Conservation (phyloP, 2,888 invertebrate genomes). For the Chironomus riparius region DNA sequence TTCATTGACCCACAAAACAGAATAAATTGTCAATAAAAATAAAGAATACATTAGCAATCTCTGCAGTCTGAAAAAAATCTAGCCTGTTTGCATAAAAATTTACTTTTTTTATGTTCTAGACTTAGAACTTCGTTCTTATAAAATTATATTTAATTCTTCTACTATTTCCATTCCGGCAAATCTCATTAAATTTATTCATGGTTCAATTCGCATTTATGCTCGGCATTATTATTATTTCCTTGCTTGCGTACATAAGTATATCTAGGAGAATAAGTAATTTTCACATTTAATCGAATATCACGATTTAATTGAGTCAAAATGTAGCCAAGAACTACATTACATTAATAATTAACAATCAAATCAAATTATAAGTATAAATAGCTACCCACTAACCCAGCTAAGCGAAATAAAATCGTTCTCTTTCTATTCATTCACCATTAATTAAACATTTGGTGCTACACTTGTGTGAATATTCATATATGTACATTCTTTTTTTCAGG, state of each 20-base stretch:
- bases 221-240: background rate
- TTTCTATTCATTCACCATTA: slow-evolving; percentile 2
- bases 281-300: no score
- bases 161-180: background rate
- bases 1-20: no score
- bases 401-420: background rate
- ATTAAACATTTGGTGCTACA: slow-evolving; percentile 5
- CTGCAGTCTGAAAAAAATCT: no score
- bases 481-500: background rate
- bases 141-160: background rate
- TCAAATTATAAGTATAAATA: background rate
- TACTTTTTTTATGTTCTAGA: no score
- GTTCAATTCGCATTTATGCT: background rate
- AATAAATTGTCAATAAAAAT: no score
- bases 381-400: no score
- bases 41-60: no score
- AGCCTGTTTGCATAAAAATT: no score
- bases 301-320: background rate
- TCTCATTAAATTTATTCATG: background rate
- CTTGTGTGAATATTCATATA: background rate
- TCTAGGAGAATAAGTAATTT: no score
- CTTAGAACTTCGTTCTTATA: no score
- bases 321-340: background rate
- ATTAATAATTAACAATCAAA: slow-evolving; percentile 25
- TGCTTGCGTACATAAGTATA: no score